Conservation (phyloP, 2,888 invertebrate genomes). For the Anoplius nigerrimus region DNA sequence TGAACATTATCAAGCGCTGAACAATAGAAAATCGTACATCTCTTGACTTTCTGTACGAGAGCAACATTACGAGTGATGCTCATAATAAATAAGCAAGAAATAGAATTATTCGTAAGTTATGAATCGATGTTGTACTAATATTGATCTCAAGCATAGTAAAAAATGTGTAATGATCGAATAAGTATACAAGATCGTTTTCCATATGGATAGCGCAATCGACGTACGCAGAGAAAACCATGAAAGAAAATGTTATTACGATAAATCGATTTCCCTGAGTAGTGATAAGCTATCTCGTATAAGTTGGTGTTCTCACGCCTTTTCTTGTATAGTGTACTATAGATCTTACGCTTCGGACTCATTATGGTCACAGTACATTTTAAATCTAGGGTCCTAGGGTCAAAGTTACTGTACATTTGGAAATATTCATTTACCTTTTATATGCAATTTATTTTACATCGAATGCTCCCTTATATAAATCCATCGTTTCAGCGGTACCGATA, state of each 20-base stretch:
- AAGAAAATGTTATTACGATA: conserved; percentile 35
- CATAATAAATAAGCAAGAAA: too few relatives aligned
- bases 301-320: conserved; percentile 37
- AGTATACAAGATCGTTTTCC: neutral
- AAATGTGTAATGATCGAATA: conserved; percentile 25
- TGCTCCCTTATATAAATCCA: neutral
- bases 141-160: neutral
- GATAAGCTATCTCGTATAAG: conserved; percentile 49
- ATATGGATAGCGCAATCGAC: conserved; percentile 27
- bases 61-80: too few relatives aligned
- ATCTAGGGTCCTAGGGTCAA: conserved; percentile 24
- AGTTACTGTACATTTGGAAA: conserved; percentile 11
- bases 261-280: conserved; percentile 64
- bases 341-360: neutral
- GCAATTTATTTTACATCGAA: conserved; percentile 4
- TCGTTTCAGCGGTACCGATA: too few relatives aligned
- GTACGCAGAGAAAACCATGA: conserved; percentile 41
- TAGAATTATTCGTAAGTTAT: neutral
- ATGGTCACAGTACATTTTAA: conserved; percentile 30
- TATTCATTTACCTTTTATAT: neutral
- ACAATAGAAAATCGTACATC: too few relatives aligned
- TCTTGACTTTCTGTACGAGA: too few relatives aligned
- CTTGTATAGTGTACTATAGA: neutral
- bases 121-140: neutral
- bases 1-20: too few relatives aligned